Evolutionary conservation across 1,140 invertebrate genomes (phyloP).

Genomic region (Venturia canescens): DNA sequence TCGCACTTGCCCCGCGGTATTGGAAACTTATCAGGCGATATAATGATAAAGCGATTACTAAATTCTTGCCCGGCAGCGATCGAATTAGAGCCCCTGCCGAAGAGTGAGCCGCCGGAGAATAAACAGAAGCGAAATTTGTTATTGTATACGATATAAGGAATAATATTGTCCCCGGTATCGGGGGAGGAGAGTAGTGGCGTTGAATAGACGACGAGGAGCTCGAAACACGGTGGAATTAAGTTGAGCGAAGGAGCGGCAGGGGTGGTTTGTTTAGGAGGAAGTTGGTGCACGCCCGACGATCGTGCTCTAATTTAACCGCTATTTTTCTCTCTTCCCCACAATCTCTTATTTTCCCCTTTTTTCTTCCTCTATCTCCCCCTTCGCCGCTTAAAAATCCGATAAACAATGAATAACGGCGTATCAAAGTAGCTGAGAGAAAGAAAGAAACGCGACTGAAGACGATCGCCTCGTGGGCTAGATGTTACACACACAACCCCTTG

Average conservation of each 20-base stretch:
- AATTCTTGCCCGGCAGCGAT: too few species aligned
- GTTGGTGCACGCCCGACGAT: not conserved
- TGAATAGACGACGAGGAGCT: not conserved
- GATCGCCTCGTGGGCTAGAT: conserved; percentile 50
- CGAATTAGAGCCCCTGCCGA: too few species aligned
- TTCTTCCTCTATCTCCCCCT: not conserved
- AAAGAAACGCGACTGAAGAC: conserved; percentile 40
- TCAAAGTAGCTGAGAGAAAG: conserved; percentile 6
- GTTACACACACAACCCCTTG: conserved; percentile 61
- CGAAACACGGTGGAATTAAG: not conserved
- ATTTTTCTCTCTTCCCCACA: too few species aligned
- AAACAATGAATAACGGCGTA: not conserved
- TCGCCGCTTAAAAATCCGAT: not conserved
- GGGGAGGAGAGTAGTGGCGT: not conserved
- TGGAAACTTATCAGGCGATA: too few species aligned
- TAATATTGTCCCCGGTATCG: not conserved
- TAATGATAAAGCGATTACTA: too few species aligned
- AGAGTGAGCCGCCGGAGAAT: too few species aligned
- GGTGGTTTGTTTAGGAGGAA: too few species aligned
- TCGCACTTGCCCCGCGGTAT: too few species aligned
- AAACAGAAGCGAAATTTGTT: not conserved
- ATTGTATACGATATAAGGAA: not conserved
- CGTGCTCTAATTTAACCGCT: not conserved
- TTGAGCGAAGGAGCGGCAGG: not conserved
- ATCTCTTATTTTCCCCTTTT: not conserved